These are phyloP conservation scores for Drosophila elegans DNA, from an alignment of 1,140 invertebrate species.

Conservation along the genomic window DNA sequence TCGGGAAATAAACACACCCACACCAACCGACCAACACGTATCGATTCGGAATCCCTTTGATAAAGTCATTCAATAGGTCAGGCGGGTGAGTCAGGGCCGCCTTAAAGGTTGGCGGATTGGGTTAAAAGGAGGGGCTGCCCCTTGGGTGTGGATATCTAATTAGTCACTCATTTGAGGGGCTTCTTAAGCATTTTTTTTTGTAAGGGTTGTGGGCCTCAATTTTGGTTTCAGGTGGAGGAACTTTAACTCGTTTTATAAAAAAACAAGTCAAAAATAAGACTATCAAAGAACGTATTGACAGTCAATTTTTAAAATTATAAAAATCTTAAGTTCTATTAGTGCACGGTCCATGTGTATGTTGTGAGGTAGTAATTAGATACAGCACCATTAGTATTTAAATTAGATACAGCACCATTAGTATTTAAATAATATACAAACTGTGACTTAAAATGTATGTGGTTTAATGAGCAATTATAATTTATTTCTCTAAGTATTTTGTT, in stretches of 20 bases:
- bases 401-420: too few species aligned
- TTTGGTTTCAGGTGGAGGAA: background rate
- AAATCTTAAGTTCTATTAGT: too few species aligned
- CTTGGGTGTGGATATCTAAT: constrained; percentile 51
- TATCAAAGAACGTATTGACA: too few species aligned
- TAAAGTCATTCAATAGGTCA: constrained; percentile 44
- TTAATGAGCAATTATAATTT: too few species aligned
- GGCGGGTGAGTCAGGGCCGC: constrained; percentile 44
- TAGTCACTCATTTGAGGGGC: constrained; percentile 39
- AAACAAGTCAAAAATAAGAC: too few species aligned
- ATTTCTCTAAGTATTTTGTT: background rate
- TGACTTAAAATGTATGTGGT: too few species aligned
- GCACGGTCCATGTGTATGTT: too few species aligned
- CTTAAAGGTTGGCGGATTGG: constrained; percentile 12
- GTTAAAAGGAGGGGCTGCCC: background rate
- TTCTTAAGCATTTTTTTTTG: constrained; percentile 22
- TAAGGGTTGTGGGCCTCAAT: background rate
- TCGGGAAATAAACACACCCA: constrained; percentile 5
- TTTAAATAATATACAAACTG: too few species aligned
- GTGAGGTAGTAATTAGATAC: too few species aligned
- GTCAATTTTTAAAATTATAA: too few species aligned
- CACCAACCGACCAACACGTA: background rate
- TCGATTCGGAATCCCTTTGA: constrained; percentile 33
- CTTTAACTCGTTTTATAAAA: background rate
- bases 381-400: too few species aligned